phyloP scores from a whole-genome alignment of 2,797 vertebrate species.

The Notamacropus eugenii region DNA sequence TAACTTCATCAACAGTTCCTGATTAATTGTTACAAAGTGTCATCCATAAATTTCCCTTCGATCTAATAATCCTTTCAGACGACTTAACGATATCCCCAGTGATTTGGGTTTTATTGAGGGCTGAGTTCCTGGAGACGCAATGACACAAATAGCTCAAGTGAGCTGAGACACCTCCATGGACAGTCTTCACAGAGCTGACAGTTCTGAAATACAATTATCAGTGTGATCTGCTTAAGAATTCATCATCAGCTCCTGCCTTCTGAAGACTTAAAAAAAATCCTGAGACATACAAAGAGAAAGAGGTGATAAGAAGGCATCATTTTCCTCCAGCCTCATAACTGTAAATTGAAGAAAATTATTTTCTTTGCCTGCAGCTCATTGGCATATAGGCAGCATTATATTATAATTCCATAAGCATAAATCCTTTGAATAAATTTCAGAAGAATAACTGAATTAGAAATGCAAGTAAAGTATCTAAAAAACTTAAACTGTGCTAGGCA shows the following conservation, averaged over 20 bases:
- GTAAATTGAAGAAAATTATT: slow-evolving; percentile 92
- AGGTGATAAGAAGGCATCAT: slow-evolving; percentile 88
- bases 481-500: slow-evolving; percentile 84
- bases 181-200: slow-evolving; percentile 92
- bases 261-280: slow-evolving; percentile 87
- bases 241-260: slow-evolving; percentile 91
- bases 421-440: slow-evolving; percentile 91
- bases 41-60: slow-evolving; percentile 93
- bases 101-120: slow-evolving; percentile 92
- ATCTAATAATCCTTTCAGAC: slow-evolving; percentile 94
- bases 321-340: slow-evolving; percentile 89
- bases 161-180: slow-evolving; percentile 90
- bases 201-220: slow-evolving; percentile 98
- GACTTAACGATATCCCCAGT: slow-evolving; percentile 90
- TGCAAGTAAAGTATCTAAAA: slow-evolving; percentile 88
- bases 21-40: slow-evolving; percentile 96
- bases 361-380: slow-evolving; percentile 91
- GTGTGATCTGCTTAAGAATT: slow-evolving; percentile 97
- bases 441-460: slow-evolving; percentile 91
- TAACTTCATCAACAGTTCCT: slow-evolving; percentile 93
- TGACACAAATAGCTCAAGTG: slow-evolving; percentile 92
- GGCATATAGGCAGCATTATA: slow-evolving; percentile 90
- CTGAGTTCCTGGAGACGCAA: slow-evolving; percentile 83
- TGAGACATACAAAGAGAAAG: slow-evolving; percentile 85
- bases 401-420: slow-evolving; percentile 92